Evolutionary conservation across 2,113 vertebrate genomes (phyloP).

Genomic region (Nesogale talazaci): DNA sequence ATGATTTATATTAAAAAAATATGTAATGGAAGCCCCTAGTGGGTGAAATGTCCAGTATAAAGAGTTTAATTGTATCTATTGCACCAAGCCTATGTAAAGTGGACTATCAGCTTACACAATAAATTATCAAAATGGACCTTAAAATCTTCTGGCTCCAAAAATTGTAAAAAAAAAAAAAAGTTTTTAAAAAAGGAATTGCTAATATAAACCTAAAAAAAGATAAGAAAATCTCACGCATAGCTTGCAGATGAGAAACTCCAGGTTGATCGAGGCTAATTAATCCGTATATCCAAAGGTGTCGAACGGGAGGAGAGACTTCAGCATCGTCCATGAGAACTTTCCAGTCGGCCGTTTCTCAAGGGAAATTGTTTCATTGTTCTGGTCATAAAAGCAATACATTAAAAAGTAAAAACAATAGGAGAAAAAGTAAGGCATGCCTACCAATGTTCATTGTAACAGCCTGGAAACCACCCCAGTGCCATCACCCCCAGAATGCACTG

Average conservation of each 20-base stretch:
- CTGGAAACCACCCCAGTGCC: not conserved
- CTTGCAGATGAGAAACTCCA: not conserved
- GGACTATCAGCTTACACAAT: not conserved
- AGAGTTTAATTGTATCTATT: constrained; percentile 10
- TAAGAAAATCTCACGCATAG: not conserved
- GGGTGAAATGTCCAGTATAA: not conserved
- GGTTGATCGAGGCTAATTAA: not conserved
- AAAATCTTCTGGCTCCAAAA: constrained; percentile 3
- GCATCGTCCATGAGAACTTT: not conserved
- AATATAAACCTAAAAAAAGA: no score
- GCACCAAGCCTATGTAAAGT: not conserved
- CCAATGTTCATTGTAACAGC: not conserved
- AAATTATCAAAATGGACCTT: not conserved
- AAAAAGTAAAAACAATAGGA: not conserved
- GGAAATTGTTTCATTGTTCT: no score
- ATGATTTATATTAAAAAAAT: no score
- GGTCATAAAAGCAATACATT: not conserved
- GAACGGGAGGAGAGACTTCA: not conserved
- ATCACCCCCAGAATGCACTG: no score
- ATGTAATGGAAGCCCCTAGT: not conserved
- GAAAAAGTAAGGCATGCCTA: not conserved
- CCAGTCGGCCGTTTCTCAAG: no score
- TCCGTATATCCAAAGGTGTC: not conserved
- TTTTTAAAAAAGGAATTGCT: no score
- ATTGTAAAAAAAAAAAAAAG: no score